Evolutionary conservation across 2,888 invertebrate species (phyloP), one percentile per base, ranked within the genome.

Genomic region (Proisotoma minuta): DNA sequence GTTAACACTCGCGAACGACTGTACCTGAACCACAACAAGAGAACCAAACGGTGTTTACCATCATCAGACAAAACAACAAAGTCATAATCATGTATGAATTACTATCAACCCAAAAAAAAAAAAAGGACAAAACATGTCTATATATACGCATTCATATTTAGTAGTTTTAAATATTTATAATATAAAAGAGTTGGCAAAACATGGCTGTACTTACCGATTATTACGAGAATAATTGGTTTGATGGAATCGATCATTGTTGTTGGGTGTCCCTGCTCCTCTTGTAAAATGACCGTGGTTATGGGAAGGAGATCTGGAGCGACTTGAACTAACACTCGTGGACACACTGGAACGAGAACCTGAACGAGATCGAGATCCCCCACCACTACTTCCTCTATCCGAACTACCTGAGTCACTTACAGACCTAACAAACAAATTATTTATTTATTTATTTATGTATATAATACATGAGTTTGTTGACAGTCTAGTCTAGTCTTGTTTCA

Each of bases 251-350:
- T 64, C 66, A 65, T 66, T 50, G 34, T 66, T 62, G 61, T 65
- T 62, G 56, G 4, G 26, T 5, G 52, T 4, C 8, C 23, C 18
- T n/a, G 65, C 67, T 60, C 69, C 68, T 64, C 71, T 69, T 60
- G 73, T 65, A 68, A 66, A 72, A n/a, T 52, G 27, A n/a, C 52
- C 52, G 58, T 71, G 73, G n/a, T n/a, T n/a, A 60, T 70, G 71
- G 62, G 73, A 68, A 27, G 68, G 68, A 69, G 72, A 72, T 72
- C 73, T 70, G 60, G 72, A 72, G 54, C 77, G 79, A 76, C 78
- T 81, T 80, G 79, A 79, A 81, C 79, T 77, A 80, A 78, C 82
- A 84, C 79, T 82, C 83, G 80, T 81, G 84, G 79, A 71, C 62
- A 81, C 82, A 77, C 81, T 84, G 78, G 75, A 76, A 69, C 76